phyloP scores from a whole-genome alignment of 2,888 invertebrate genomes.

The Synanthedon andrenaeformis region DNA sequence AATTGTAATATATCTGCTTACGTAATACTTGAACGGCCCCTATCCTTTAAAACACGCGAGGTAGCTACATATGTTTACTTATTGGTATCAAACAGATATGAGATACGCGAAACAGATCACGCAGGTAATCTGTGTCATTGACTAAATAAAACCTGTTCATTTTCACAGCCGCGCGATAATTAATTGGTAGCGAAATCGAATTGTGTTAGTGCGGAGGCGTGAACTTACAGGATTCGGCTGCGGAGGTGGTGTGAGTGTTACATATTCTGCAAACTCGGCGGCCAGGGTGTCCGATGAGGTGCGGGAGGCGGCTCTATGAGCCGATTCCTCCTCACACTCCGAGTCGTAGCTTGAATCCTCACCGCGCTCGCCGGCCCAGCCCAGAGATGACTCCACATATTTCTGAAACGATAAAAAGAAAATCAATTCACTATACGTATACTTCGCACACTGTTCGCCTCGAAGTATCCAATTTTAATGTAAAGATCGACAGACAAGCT shows the following conservation, averaged over 20 bases:
- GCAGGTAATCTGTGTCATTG: too few relatives aligned
- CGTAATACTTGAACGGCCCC: too few relatives aligned
- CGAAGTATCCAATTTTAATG: not conserved
- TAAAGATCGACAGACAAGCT: not conserved
- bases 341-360: constrained; percentile 92
- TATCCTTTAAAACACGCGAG: too few relatives aligned
- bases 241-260: constrained; percentile 65
- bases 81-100: too few relatives aligned
- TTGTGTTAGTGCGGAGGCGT: not conserved
- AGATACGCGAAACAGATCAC: too few relatives aligned
- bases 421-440: not conserved
- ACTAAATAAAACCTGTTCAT: too few relatives aligned
- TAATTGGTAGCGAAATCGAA: too few relatives aligned
- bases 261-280: constrained; percentile 87
- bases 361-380: constrained; percentile 63
- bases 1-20: too few relatives aligned
- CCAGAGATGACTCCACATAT: constrained; percentile 79
- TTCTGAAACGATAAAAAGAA: constrained; percentile 66
- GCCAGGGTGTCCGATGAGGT: constrained; percentile 87
- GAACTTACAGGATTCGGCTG: constrained; percentile 44
- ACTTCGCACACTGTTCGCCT: too few relatives aligned
- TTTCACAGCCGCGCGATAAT: too few relatives aligned
- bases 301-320: constrained; percentile 82
- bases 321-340: constrained; percentile 76
- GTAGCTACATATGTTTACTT: too few relatives aligned